Conservation (phyloP, 2,113 vertebrate genomes). For the Ariopsis seemanni region DNA sequence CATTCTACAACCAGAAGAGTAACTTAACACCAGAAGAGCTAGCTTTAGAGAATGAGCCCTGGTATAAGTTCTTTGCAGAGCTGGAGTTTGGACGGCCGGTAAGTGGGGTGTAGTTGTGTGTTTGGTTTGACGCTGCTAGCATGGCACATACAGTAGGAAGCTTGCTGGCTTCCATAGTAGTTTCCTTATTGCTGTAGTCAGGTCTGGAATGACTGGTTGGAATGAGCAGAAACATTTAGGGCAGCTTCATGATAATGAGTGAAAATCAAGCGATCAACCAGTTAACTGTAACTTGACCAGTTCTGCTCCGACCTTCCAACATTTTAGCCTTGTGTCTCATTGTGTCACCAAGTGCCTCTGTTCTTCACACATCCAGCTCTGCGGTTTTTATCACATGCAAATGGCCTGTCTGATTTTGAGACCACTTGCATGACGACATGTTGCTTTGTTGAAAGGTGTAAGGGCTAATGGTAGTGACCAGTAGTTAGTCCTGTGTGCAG, state of each 20-base stretch:
- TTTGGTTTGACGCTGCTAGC: conserved; percentile 42
- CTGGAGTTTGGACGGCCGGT: conserved; percentile 89
- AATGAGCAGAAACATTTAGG: conserved; percentile 27
- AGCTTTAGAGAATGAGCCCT: conserved; percentile 93
- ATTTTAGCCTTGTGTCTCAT: conserved; percentile 29
- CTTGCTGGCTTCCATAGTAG: conserved; percentile 21
- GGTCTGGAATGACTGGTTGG: conserved; percentile 41
- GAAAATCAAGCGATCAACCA: background rate
- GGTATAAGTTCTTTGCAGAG: conserved; percentile 95
- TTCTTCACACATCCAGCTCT: conserved; percentile 12
- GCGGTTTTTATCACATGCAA: background rate
- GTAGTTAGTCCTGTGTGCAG: conserved; percentile 7
- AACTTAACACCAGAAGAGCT: conserved; percentile 84
- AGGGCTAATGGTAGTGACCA: background rate
- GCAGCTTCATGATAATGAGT: background rate
- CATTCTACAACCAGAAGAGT: conserved; percentile 75
- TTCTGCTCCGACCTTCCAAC: conserved; percentile 27
- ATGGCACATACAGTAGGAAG: conserved; percentile 41
- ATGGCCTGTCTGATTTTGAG: conserved; percentile 15
- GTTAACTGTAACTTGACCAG: background rate
- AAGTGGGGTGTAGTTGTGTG: conserved; percentile 77
- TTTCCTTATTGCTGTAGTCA: background rate
- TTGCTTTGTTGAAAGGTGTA: background rate
- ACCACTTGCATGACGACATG: conserved; percentile 23
- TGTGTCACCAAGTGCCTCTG: conserved; percentile 1